Percentiles rank a stretch among this genome's conserved stretches.
phyloP scores from a whole-genome alignment of 2,797 vertebrate species.

The Lepidocolaptes lacrymiger region DNA sequence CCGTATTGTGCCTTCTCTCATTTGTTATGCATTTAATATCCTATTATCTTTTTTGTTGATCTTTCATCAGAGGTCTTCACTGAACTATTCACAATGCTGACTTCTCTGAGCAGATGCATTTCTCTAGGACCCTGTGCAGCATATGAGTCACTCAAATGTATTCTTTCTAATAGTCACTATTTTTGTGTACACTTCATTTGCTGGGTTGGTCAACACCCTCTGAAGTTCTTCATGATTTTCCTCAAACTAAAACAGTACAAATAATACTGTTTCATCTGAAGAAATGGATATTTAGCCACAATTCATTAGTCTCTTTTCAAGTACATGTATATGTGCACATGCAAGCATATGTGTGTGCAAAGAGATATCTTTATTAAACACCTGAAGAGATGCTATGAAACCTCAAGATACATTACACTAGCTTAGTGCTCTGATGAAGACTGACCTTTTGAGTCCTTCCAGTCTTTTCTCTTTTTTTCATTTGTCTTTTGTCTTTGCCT shows the following conservation, averaged over 20 bases:
- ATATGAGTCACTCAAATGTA: neutral
- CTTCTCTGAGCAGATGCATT: neutral
- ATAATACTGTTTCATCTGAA: neutral
- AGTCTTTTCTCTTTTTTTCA: neutral
- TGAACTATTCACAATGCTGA: neutral
- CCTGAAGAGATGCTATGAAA: neutral
- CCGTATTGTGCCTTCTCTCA: neutral
- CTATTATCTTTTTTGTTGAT: slow-evolving; percentile 6
- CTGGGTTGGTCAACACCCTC: neutral
- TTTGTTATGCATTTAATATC: slow-evolving; percentile 43
- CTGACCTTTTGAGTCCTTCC: slow-evolving; percentile 20
- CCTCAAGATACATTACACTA: neutral
- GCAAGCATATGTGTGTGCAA: neutral
- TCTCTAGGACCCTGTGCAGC: neutral
- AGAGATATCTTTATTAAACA: neutral
- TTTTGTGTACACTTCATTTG: neutral
- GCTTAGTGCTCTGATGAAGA: neutral
- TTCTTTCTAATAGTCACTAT: neutral
- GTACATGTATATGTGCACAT: accelerated
- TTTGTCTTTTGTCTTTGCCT: slow-evolving; percentile 18
- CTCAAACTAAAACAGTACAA: neutral
- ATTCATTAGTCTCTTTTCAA: neutral
- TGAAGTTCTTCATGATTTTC: neutral
- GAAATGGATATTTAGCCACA: neutral
- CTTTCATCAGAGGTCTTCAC: neutral